Base-by-base conservation (phyloP, 2,797 vertebrate species). In the Perodicticus potto region DNA sequence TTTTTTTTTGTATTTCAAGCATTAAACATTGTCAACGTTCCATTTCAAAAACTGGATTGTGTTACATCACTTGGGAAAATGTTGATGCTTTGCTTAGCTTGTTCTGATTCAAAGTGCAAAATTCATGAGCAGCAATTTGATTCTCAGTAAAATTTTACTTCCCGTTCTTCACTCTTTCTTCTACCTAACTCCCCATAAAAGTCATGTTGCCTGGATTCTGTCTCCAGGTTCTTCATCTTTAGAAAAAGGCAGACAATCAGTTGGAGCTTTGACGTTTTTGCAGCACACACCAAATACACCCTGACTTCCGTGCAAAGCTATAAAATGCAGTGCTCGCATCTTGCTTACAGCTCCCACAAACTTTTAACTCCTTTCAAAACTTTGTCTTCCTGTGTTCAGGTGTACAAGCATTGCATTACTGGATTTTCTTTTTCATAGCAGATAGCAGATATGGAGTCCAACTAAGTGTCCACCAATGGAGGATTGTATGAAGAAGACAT, bases 231-330 rank as follows among this genome's bases (percentile, higher is more conserved):
- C 17, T 91, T 86, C 32, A 76, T 43, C 65, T 57, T 63, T 16
- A 40, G 63, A 76, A 70, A 17, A 37, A n/a, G 20, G 8, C 22
- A 63, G 23, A 49, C 3, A 45, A 25, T 17, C 9, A 53, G 2
- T 10, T n/a, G n/a, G 16, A 65, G 12, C 16, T 23, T 43, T 49
- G 27, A n/a, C 20, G 7, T 72, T 16, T 23, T 43, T 83, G n/a
- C 2, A 37, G 7, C 49, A 43, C 3, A 29, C 8, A 40, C 6
- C 0, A 5, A 10, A 9, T 32, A 9, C 65, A 85, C 8, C 7
- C 55, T 72, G 22, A 8, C 3, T 22, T 83, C 7, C 25, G 14
- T 32, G 9, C 4, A 43, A 37, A 86, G 25, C 8, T 27, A 32
- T 53, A 78, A 29, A 89, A 59, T 22, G 32, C 0, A 29, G 8